Base-by-base conservation (phyloP, 2,113 vertebrate species). In the Nannobrachium achirus region DNA sequence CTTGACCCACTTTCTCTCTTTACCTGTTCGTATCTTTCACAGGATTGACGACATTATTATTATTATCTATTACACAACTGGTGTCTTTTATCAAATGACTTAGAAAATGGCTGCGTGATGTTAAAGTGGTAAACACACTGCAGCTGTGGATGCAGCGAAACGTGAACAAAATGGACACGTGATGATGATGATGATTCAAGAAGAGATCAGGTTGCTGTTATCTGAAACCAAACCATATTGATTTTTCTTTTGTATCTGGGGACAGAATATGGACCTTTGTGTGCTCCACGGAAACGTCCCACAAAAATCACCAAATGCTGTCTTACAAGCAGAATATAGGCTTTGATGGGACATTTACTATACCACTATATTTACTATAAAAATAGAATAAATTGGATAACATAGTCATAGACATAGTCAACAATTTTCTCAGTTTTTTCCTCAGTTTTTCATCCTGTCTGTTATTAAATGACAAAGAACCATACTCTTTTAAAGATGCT, bases 171-270 rank as follows among this genome's bases (percentile, higher is more conserved):
- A 13, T 20, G 8, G 58, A 19, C 19, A 39, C 13, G 25, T 2
- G 25, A 20, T 52, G 40, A 16, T 52, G 40, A 16, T 70, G 45
- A 52, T 51, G 44, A 33, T 15, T 10, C 15, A 18, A 19, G n/a
- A 53, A 38, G 2, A 1, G 71, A 69, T 82, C 76, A 55, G 40
- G 50, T 82, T 82, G 80, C 56, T 76, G 83, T 68, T 68, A 81
- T 84, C 63, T 64, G 82, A 83, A 53, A 73, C 63, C 0, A 83
- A 53, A 73, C 63, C 0, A 4, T 75, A 89, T 87, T 63, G 79
- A 86, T 87, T 73, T 62, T 58, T 14, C 25, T 20, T 38, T 13
- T 8, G 41, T 44, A 42, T 59, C 41, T 41, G 46, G 62, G 61
- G 42, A 63, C 25, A 33, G 63, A 62, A 14, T 56, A 18, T 77